A percentile compares a stretch with the other conserved stretches of the same genome.
phyloP scores from a whole-genome alignment of 2,797 vertebrate genomes.

The Peromyscus eremicus region DNA sequence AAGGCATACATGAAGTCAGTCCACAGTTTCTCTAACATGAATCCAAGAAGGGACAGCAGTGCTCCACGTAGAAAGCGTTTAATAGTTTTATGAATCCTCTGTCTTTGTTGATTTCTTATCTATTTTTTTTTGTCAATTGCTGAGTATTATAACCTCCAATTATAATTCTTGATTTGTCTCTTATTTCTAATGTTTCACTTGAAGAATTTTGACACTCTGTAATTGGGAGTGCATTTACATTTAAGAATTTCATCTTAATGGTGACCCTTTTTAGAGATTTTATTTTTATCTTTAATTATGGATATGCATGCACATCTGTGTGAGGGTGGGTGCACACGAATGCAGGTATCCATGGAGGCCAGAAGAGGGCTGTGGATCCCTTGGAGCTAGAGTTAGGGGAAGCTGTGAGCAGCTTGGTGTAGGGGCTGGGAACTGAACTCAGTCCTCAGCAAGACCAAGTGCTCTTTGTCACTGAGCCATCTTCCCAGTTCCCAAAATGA shows the following conservation, averaged over 20 bases:
- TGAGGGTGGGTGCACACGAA: not conserved
- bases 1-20: not conserved
- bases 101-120: not conserved
- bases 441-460: not conserved
- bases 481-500: not conserved
- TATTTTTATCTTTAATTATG: not conserved
- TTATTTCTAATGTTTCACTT: constrained; percentile 3
- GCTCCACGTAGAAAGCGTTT: not conserved
- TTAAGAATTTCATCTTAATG: not conserved
- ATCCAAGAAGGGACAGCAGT: not conserved
- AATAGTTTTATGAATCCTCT: not conserved
- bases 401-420: not conserved
- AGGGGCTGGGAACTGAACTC: not conserved
- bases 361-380: not conserved
- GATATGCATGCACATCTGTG: no score
- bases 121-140: not conserved
- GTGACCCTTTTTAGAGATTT: no score
- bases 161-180: not conserved
- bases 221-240: not conserved
- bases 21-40: not conserved
- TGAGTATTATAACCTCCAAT: not conserved
- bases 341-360: not conserved
- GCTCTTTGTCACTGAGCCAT: not conserved
- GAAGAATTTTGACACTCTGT: constrained; percentile 7
- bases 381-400: not conserved